Evolutionary conservation across 2,113 vertebrate genomes (phyloP), one percentile per base, ranked within the genome.

Genomic region (Melanotaenia duboulayi): DNA sequence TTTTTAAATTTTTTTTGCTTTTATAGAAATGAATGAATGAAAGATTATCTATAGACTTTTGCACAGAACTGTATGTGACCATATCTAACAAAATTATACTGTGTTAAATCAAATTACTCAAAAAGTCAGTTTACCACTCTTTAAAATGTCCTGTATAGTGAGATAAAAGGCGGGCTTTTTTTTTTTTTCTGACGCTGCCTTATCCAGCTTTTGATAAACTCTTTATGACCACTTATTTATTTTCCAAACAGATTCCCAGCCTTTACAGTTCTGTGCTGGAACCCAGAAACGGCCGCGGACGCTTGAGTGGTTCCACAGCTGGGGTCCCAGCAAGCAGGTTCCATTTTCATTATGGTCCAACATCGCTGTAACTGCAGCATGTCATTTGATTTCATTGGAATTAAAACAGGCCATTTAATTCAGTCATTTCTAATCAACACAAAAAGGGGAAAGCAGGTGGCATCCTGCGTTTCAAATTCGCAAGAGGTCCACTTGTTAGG

Each of bases 381-480:
- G 76, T 91, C 90, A 90, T 91, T 90, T 85, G 85, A 92, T 91
- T 91, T 86, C 79, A 86, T 88, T 84, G 68, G 76, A 88, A 84
- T 88, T 88, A 87, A 82, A 87, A 71, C 76, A 86, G 73, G 48
- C 81, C 83, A 81, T 87, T 90, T 85, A 83, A 87, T 87, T 85
- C 84, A 79, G 90, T 83, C 84, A 74, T 85, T 90, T 86, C 79
- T 82, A 88, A 91, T 92, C 84, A 86, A 88, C 51, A 74, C 71
- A 63, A 54, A 81, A 54, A 35, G 80, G 52, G 78, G 75, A 75
- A 87, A 87, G 88, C 91, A 92, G 91, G 90, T 91, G 91, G 88
- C 25, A 22, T 71, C 80, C 58, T 17, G 59, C 40, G 73, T 69
- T 56, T 62, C 57, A 82, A 80, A 88, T 62, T 78, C 68, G 74